phyloP scores from a whole-genome alignment of 2,888 invertebrate genomes.

The Taenaris catops region DNA sequence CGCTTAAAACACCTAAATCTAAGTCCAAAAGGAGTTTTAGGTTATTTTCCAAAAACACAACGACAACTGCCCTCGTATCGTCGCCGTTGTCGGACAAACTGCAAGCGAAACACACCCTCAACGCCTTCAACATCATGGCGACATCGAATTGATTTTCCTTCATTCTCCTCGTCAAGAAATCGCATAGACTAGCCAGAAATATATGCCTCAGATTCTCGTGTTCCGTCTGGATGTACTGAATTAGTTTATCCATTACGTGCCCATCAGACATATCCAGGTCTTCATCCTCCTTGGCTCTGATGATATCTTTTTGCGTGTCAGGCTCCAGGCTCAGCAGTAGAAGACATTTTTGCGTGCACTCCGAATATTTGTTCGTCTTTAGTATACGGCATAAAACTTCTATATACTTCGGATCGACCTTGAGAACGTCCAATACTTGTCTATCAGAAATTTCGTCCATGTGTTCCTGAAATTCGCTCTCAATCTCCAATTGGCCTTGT shows the following conservation, averaged over 20 bases:
- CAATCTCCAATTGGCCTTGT: slow-evolving; percentile 31
- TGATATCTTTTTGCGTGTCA: slow-evolving; percentile 38
- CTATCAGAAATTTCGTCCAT: slow-evolving; percentile 27
- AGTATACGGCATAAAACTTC: slow-evolving; percentile 34
- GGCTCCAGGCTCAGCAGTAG: slow-evolving; percentile 42
- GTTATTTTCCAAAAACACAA: slow-evolving; percentile 42
- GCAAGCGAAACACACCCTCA: slow-evolving; percentile 40
- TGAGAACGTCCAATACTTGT: slow-evolving; percentile 26
- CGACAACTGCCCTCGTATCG: slow-evolving; percentile 37
- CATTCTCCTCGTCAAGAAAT: slow-evolving; percentile 35
- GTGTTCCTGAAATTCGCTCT: slow-evolving; percentile 38
- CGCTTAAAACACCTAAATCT: slow-evolving; percentile 24
- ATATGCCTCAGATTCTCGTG: slow-evolving; percentile 51
- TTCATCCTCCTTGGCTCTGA: slow-evolving; percentile 30
- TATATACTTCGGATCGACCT: slow-evolving; percentile 29
- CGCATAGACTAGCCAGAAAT: slow-evolving; percentile 45
- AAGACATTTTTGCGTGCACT: slow-evolving; percentile 52
- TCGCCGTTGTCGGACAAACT: slow-evolving; percentile 47
- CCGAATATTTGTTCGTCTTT: slow-evolving; percentile 37
- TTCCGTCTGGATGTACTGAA: slow-evolving; percentile 39
- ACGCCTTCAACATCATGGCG: slow-evolving; percentile 32
- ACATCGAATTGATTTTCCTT: slow-evolving; percentile 11
- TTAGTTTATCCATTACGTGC: slow-evolving; percentile 35
- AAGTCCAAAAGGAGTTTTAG: slow-evolving; percentile 28
- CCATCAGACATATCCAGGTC: slow-evolving; percentile 28